Conservation (phyloP, 2,888 invertebrate genomes). For the Merodon equestris region DNA sequence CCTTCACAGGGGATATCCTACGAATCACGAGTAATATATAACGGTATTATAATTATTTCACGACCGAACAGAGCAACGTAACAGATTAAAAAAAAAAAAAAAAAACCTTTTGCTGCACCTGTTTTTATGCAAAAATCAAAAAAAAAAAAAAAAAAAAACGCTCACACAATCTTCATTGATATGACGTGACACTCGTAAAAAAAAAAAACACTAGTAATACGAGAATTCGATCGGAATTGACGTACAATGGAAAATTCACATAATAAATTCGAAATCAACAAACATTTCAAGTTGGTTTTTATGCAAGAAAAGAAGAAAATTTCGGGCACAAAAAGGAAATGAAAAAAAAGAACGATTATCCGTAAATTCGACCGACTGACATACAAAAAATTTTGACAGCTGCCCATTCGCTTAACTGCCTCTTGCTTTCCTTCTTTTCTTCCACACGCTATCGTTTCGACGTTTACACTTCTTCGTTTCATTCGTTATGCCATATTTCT, state of each 20-base stretch:
- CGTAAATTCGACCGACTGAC: conserved; percentile 67
- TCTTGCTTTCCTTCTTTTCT: conserved; percentile 23
- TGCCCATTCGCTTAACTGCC: conserved; percentile 50
- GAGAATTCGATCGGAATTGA: neutral
- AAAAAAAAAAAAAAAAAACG: conserved; percentile 33
- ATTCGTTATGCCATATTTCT: neutral
- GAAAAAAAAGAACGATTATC: conserved; percentile 58
- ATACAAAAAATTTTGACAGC: conserved; percentile 64
- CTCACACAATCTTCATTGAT: conserved; percentile 27
- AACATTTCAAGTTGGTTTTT: conserved; percentile 24
- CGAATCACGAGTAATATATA: neutral
- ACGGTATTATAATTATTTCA: conserved; percentile 10
- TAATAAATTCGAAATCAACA: conserved; percentile 26
- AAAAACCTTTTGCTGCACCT: conserved; percentile 63
- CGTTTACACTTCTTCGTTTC: conserved; percentile 25
- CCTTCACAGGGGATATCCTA: neutral
- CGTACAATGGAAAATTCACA: conserved; percentile 20
- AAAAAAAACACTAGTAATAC: conserved; percentile 7
- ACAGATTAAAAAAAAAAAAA: conserved; percentile 4
- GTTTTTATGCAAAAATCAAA: conserved; percentile 32
- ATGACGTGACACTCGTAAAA: conserved; percentile 50
- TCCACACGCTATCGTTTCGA: conserved; percentile 14
- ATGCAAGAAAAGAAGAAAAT: conserved; percentile 39
- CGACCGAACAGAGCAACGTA: conserved; percentile 2
- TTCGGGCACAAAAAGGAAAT: conserved; percentile 36